phyloP scores from a whole-genome alignment of 2,113 vertebrate species.

The Mobula birostris region DNA sequence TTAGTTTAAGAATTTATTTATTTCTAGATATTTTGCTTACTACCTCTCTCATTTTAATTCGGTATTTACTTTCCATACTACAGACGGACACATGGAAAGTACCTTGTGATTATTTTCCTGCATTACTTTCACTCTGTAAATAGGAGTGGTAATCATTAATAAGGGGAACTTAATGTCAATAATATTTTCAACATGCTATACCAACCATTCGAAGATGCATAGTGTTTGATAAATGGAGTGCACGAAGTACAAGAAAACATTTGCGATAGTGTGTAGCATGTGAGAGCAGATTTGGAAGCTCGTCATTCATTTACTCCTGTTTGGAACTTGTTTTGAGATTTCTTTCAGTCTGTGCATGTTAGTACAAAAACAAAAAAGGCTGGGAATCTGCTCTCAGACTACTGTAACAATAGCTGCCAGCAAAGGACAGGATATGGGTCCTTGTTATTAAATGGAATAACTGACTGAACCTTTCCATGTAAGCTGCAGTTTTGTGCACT shows the following conservation, averaged over 20 bases:
- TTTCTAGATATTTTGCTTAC: neutral
- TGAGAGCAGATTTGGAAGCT: neutral
- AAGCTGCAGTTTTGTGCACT: neutral
- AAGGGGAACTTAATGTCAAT: neutral
- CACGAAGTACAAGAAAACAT: neutral
- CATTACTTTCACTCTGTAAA: too few species aligned
- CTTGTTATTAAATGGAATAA: neutral
- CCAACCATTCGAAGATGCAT: neutral
- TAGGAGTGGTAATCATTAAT: neutral
- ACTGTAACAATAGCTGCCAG: neutral
- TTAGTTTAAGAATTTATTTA: neutral
- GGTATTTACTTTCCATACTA: neutral
- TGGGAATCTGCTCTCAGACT: neutral
- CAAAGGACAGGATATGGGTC: neutral
- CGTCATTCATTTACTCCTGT: neutral
- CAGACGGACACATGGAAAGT: neutral
- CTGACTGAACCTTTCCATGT: neutral
- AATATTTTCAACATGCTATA: neutral
- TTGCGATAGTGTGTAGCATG: too few species aligned
- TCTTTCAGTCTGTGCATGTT: neutral
- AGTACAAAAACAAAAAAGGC: neutral
- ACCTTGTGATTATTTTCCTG: neutral
- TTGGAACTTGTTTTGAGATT: too few species aligned
- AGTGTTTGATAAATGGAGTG: neutral
- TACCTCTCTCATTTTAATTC: neutral